Evolutionary conservation across 2,113 vertebrate species (phyloP).

Genomic region (Paraplagusia blochii): DNA sequence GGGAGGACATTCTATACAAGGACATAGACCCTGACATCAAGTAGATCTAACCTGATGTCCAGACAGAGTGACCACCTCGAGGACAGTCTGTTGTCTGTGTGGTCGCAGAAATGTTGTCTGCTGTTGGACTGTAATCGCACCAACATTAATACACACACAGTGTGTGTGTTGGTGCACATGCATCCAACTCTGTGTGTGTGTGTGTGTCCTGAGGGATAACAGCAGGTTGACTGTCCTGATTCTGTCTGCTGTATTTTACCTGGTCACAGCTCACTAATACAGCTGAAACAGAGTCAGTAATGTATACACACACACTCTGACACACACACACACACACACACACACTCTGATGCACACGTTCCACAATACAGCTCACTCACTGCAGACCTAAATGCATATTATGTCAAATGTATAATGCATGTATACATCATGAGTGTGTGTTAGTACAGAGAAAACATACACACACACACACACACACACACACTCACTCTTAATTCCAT

Average conservation of each 20-base stretch:
- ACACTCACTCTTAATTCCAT: slow-evolving; percentile 66
- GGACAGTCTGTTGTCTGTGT: too few species aligned
- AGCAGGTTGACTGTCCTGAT: slow-evolving; percentile 59
- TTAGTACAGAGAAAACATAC: slow-evolving; percentile 15
- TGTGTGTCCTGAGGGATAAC: slow-evolving; percentile 58
- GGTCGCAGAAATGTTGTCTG: not conserved
- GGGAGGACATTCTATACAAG: too few species aligned
- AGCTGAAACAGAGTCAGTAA: slow-evolving; percentile 6
- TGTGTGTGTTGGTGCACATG: too few species aligned
- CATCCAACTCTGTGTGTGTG: slow-evolving; percentile 19
- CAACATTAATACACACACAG: not conserved
- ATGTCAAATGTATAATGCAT: slow-evolving; percentile 10
- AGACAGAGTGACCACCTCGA: too few species aligned
- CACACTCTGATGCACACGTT: not conserved
- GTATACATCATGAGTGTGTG: slow-evolving; percentile 20
- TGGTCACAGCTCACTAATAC: slow-evolving; percentile 68
- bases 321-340: slow-evolving; percentile 2
- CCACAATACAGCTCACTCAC: not conserved
- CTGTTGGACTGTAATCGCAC: not conserved
- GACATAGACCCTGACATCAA: too few species aligned
- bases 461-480: slow-evolving; percentile 5
- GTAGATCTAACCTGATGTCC: too few species aligned
- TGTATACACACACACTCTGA: slow-evolving; percentile 10
- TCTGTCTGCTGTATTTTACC: slow-evolving; percentile 73
- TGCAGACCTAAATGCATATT: slow-evolving; percentile 6